phyloP scores from a whole-genome alignment of 2,888 invertebrate genomes.

The Drosophila mulleri region DNA sequence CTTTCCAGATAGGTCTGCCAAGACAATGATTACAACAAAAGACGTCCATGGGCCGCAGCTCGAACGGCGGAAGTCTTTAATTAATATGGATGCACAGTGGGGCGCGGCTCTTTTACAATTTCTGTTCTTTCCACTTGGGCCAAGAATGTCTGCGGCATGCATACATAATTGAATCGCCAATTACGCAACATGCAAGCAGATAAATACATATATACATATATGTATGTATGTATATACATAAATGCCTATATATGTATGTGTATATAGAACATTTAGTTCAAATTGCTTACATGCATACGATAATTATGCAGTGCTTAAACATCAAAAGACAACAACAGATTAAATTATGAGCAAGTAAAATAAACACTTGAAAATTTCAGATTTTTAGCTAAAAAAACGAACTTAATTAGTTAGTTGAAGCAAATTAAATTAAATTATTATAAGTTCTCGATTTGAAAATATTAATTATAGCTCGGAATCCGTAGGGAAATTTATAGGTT shows the following conservation, averaged over 20 bases:
- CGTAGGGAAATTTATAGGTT: neutral
- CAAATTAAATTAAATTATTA: too few relatives aligned
- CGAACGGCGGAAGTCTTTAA: constrained; percentile 80
- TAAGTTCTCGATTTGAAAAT: neutral
- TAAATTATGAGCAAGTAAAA: neutral
- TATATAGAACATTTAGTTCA: neutral
- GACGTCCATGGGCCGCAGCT: constrained; percentile 43
- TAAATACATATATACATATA: neutral
- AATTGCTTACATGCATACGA: neutral
- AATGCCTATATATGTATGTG: neutral
- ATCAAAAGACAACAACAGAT: neutral
- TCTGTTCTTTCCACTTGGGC: constrained; percentile 12
- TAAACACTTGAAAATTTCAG: neutral
- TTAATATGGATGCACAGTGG: constrained; percentile 59
- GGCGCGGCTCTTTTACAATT: constrained; percentile 41
- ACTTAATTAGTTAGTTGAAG: too few relatives aligned
- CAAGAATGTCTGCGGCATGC: constrained; percentile 38
- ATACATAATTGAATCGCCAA: constrained; percentile 71
- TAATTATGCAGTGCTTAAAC: neutral
- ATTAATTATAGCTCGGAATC: neutral
- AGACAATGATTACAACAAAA: constrained; percentile 73
- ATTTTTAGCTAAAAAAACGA: too few relatives aligned
- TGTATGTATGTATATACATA: too few relatives aligned
- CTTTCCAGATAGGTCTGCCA: constrained; percentile 5
- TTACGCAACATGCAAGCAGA: constrained; percentile 61